A percentile compares a stretch with the other conserved stretches of the same genome.
Evolutionary conservation across 2,797 vertebrate genomes (phyloP).

Genomic region (Nothura maculosa): DNA sequence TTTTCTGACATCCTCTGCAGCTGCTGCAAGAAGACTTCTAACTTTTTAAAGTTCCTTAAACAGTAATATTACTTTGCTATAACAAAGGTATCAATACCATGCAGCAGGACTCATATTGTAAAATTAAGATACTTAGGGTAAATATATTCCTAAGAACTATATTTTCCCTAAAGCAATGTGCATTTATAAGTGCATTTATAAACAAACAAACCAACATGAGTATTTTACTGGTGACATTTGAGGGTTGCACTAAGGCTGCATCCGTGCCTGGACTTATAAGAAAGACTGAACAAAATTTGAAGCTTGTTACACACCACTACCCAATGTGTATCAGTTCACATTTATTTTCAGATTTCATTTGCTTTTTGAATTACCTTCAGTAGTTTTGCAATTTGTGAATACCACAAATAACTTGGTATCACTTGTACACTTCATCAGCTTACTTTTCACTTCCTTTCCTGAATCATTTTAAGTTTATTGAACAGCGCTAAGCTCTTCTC

Average conservation of each 20-base stretch:
- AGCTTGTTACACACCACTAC: background rate
- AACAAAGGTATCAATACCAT: background rate
- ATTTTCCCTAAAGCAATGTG: background rate
- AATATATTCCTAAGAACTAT: background rate
- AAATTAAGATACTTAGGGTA: background rate
- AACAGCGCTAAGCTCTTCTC: background rate
- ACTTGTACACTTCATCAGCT: background rate
- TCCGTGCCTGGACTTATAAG: background rate
- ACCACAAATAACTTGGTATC: background rate
- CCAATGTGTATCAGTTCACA: background rate
- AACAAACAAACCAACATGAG: background rate
- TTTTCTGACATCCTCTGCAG: background rate
- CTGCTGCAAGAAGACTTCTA: accelerated
- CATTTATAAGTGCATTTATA: background rate
- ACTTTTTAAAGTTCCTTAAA: background rate
- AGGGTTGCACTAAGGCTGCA: background rate
- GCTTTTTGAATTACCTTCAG: background rate
- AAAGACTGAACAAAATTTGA: background rate
- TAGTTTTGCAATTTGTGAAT: background rate
- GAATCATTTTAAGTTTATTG: background rate
- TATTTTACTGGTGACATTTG: background rate
- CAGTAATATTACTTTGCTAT: background rate
- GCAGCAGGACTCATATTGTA: background rate
- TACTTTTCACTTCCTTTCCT: background rate
- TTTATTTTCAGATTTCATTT: conserved; percentile 2